Base-by-base conservation (phyloP, 1,140 invertebrate genomes). In the Sycophila sp. region DNA sequence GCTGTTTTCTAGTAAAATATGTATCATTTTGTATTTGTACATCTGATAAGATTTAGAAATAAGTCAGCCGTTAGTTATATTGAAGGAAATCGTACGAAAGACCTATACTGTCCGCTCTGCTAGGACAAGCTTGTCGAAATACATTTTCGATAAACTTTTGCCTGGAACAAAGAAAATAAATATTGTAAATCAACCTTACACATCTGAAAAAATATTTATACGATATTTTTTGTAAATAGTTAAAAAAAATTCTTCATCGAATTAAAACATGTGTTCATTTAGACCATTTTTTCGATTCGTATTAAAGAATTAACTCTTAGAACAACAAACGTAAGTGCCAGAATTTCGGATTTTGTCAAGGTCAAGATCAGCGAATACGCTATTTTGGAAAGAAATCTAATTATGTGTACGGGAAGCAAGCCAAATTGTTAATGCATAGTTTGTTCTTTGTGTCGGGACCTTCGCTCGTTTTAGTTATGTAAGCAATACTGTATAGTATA, bases 101-200 rank as follows among this genome's bases (percentile, higher is more conserved):
- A 89, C 87, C 89, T 89, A 90, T 88, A 83, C 86, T 88, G 75
- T 90, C 86, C 62, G 86, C 88, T 87, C 83, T 84, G 76, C 87
- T 86, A 71, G 90, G 90, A 86, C 89, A 89, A 74, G 90, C 78
- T 85, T 89, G 84, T 81, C 86, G 88, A 86, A 88, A 91, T 78
- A 91, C 87, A 80, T 86, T 82, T 83, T 89, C 87, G 71, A 92
- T 90, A 72, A 90, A 87, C 75, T 87, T 80, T 83, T 89, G 87
- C 80, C 90, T 91, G 83, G 45, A 85, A 85, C 73, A 64, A 82
- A 80, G n/a, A 71, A 78, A 76, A 76, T 53, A 10, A 74, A 69
- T 69, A 62, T n/a, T n/a, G n/a, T n/a, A n/a, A n/a, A n/a, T n/a
- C n/a, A n/a, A n/a, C n/a, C n/a, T n/a, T n/a, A n/a, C n/a, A n/a